Evolutionary conservation across 2,888 invertebrate species (phyloP).

Genomic region (Dorcus hopei): DNA sequence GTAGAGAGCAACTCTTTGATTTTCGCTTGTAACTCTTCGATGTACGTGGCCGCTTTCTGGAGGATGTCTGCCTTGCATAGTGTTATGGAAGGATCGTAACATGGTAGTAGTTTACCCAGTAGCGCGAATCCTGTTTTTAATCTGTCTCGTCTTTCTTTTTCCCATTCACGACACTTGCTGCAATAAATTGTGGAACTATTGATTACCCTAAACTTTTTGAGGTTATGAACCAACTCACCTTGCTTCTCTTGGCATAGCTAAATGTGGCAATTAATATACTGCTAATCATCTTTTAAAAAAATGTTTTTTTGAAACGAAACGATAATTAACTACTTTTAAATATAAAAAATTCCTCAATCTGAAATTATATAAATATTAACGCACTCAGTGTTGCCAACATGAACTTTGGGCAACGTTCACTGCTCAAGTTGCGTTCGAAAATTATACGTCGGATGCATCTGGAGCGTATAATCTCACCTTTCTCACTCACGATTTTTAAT

Average conservation of each 20-base stretch:
- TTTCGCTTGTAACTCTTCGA: slow-evolving; percentile 45
- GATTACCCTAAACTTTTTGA: background rate
- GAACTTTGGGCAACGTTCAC: too few species aligned
- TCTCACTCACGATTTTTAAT: too few species aligned
- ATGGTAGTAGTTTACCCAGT: slow-evolving; percentile 52
- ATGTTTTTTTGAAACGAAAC: too few species aligned
- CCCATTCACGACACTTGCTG: slow-evolving; percentile 67
- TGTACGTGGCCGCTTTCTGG: slow-evolving; percentile 43
- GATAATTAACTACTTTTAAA: too few species aligned
- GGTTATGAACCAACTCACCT: slow-evolving; percentile 13
- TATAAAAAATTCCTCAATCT: too few species aligned
- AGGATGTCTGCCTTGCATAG: slow-evolving; percentile 49
- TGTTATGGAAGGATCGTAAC: slow-evolving; percentile 48
- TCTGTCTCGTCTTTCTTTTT: slow-evolving; percentile 64
- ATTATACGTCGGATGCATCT: too few species aligned
- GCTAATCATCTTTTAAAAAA: slow-evolving; percentile 10
- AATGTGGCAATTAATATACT: background rate
- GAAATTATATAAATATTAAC: too few species aligned
- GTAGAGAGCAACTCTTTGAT: slow-evolving; percentile 37
- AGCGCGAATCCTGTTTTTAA: slow-evolving; percentile 57
- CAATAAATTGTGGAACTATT: slow-evolving; percentile 25
- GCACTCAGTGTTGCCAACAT: too few species aligned
- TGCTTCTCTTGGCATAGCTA: slow-evolving; percentile 19
- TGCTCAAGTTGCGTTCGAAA: too few species aligned
- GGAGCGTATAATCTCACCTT: too few species aligned